These are phyloP conservation scores for Aplochiton taeniatus DNA, from an alignment of 2,797 vertebrate species.

Conservation along the genomic window DNA sequence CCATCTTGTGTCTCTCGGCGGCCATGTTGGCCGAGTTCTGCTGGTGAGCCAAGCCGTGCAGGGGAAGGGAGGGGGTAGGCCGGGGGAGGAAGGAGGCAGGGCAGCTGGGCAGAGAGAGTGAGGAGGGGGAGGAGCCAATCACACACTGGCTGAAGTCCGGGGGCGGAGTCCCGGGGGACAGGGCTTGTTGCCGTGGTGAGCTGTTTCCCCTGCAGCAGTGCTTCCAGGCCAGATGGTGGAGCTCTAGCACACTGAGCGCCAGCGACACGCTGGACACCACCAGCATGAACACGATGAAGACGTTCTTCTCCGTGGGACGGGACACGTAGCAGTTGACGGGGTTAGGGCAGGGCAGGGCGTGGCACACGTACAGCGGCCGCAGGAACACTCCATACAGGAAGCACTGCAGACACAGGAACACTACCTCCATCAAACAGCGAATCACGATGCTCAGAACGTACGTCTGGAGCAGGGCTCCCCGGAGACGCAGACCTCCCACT, in stretches of 20 bases:
- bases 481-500: constrained; percentile 75
- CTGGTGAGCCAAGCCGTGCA: constrained; percentile 81
- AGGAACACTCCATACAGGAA: constrained; percentile 91
- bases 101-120: constrained; percentile 71
- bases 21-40: constrained; percentile 90
- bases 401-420: constrained; percentile 92
- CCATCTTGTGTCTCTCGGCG: constrained; percentile 83
- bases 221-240: constrained; percentile 93
- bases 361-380: constrained; percentile 84
- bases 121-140: constrained; percentile 62
- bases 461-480: constrained; percentile 88
- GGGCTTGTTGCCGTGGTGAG: constrained; percentile 40
- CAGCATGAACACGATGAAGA: constrained; percentile 97
- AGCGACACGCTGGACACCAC: constrained; percentile 87
- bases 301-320: constrained; percentile 96
- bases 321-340: constrained; percentile 96
- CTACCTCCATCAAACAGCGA: constrained; percentile 89
- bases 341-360: constrained; percentile 87
- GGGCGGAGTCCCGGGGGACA: constrained; percentile 79
- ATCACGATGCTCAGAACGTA: constrained; percentile 92
- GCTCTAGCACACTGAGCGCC: constrained; percentile 86
- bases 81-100: constrained; percentile 86
- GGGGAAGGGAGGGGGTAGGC: constrained; percentile 86
- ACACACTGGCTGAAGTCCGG: constrained; percentile 90
- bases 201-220: constrained; percentile 73